Evolutionary conservation across 2,113 vertebrate genomes (phyloP), one percentile per base, ranked within the genome.

Genomic region (Motacilla tschutschensis): DNA sequence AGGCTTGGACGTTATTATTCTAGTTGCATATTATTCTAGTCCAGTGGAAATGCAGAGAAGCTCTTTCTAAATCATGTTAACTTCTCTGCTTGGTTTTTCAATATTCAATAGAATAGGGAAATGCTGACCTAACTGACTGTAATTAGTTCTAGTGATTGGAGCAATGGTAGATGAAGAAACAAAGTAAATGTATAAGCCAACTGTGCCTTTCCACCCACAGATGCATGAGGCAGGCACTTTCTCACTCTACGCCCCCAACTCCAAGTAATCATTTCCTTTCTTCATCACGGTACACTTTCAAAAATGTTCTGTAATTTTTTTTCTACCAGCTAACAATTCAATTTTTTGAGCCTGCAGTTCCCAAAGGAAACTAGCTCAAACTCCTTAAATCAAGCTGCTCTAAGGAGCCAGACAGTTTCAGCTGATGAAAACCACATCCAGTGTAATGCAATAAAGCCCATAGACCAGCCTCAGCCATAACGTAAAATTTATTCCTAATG

Each of bases 251-350:
- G 6, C 87, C 85, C 63, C 79, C 76, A 85, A 44, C 70, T 86
- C 74, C 69, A 88, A 86, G 77, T 83, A 95, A 94, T 92, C 46
- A 78, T 93, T 92, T 94, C 86, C 88, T 92, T 93, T 95, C 83
- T 94, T 91, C 86, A 83, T 64, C 87, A 67, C 80, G 80, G 67
- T 89, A 76, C 69, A 77, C 81, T 93, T 88, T 76, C 76, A 95
- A 93, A 94, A 91, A 74, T 62, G 58, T 85, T 85, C 80, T 54
- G 63, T 80, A 87, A 54, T 85, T 80, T 88, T 90, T 90, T 91
- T 90, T 78, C 59, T 83, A 82, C 29, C 72, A 90, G 60, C 81
- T 87, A 91, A 88, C 91, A 93, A 76, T 87, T 89, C 74, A 46
- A 19, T 84, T 86, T 92, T 92, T 83, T 63, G 67, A 88, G 88